Evolutionary conservation across 2,888 invertebrate species (phyloP), one percentile per base, ranked within the genome.

Genomic region (Monoplex corrugatus): DNA sequence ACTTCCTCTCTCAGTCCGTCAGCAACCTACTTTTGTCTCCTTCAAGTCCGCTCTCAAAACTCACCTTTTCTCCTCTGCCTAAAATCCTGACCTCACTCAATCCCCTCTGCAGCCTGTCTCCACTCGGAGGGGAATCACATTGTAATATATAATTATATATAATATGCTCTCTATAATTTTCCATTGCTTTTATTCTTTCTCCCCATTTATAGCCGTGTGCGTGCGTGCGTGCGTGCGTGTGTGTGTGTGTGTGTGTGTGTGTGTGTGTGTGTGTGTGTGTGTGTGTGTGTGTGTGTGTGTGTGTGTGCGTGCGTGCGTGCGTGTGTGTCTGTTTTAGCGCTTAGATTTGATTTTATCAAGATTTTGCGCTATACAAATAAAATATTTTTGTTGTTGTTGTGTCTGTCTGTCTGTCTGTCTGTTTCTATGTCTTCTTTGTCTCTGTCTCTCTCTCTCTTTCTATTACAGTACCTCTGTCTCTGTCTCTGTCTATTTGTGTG

Each of bases 181-280:
- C 5, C n/a, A 5, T 68, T 28, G 8, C 68, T 28, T n/a, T 68
- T n/a, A 23, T 1, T 23, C 2, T 8, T 2, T 82, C 6, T 13
- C 23, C 2, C 44, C n/a, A 44, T 44, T 43, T 44, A 44, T 44
- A n/a, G 28, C 0, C 44, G 44, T 82, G 44, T 82, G 44, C 28
- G n/a, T 44, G n/a, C n/a, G 44, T n/a, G n/a, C 44, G 28, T 82
- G 44, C n/a, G 44, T 44, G 44, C 10, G 44, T n/a, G 44, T 82
- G n/a, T 45, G 44, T 44, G 6, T n/a, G 82, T 82, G 44, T 44
- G 44, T 44, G 44, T 82, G 82, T 19, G 44, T 82, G 82, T 35
- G 44, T 82, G 82, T 82, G 44, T 35, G 44, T 82, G 28, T 45
- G 82, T 82, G 44, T 82, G 82, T 82, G 44, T 45, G 82, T 82